phyloP scores from a whole-genome alignment of 2,888 invertebrate species.

The Osedax frankpressi region DNA sequence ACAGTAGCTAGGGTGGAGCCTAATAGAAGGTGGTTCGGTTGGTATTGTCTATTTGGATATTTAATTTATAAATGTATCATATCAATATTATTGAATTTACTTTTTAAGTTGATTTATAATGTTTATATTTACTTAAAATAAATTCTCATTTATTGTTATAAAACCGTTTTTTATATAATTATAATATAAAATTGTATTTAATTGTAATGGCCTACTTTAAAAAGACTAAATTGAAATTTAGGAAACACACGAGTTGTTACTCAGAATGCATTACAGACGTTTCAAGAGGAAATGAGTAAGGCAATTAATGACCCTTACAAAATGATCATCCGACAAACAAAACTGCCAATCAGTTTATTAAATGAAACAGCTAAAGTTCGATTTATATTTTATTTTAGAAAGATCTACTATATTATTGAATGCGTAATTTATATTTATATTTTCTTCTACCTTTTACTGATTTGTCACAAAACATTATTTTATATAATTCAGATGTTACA shows the following conservation, averaged over 20 bases:
- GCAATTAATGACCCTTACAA: slow-evolving; percentile 91
- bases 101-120: not conserved
- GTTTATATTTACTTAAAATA: not conserved
- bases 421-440: too few species aligned
- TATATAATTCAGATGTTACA: too few species aligned
- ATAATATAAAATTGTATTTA: not conserved
- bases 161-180: slow-evolving; percentile 4
- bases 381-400: too few species aligned
- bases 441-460: too few species aligned
- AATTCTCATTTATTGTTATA: not conserved
- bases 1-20: slow-evolving; percentile 88
- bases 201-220: too few species aligned
- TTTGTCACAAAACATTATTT: too few species aligned
- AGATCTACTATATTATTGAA: too few species aligned
- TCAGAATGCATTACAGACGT: slow-evolving; percentile 56
- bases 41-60: slow-evolving; percentile 24
- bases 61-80: not conserved
- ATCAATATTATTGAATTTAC: not conserved
- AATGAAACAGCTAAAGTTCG: slow-evolving; percentile 62
- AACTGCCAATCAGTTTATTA: slow-evolving; percentile 78
- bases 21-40: slow-evolving; percentile 93
- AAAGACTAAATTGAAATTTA: too few species aligned
- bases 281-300: slow-evolving; percentile 80
- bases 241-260: slow-evolving; percentile 86
- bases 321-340: slow-evolving; percentile 89